A percentile compares a stretch with the other conserved stretches of the same genome.
Evolutionary conservation across 2,888 invertebrate species (phyloP).

Genomic region (Xanthostigma xanthostigma): DNA sequence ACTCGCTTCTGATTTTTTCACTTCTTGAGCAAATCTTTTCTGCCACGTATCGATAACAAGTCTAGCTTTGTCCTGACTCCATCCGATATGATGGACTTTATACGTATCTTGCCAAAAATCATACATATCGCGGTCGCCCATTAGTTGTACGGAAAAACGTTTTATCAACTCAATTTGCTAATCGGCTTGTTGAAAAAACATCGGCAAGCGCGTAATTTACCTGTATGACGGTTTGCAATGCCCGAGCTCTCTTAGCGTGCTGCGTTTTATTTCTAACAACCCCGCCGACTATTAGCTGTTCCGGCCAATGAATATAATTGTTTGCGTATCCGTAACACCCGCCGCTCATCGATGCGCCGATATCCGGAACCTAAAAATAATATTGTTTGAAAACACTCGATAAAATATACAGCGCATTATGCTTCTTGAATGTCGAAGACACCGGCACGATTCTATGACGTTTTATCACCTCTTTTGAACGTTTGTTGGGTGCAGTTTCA

Average conservation of each 20-base stretch:
- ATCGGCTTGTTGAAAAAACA: no score
- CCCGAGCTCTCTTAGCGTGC: constrained; percentile 81
- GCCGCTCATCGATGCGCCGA: constrained; percentile 82
- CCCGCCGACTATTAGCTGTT: constrained; percentile 91
- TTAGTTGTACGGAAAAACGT: constrained; percentile 53
- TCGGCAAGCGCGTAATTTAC: no score
- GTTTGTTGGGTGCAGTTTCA: constrained; percentile 84
- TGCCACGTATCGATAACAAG: constrained; percentile 88
- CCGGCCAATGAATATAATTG: constrained; percentile 98
- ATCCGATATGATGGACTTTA: constrained; percentile 81
- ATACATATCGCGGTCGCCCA: constrained; percentile 87
- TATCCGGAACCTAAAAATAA: constrained; percentile 51
- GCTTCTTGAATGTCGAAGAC: no score
- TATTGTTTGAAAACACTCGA: no score
- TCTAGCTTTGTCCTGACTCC: constrained; percentile 86
- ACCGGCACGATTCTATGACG: no score
- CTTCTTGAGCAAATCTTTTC: constrained; percentile 51
- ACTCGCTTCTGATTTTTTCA: constrained; percentile 42
- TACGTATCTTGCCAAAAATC: constrained; percentile 74
- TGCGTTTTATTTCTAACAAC: constrained; percentile 79
- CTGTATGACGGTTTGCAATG: constrained; percentile 71
- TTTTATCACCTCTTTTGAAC: constrained; percentile 48
- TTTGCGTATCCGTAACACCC: constrained; percentile 97
- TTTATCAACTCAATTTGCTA: no score
- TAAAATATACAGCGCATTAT: no score